These are phyloP conservation scores for Bergia puertoricense DNA, from an alignment of 92 coral and sea anemone genomes.

Conservation along the genomic window DNA sequence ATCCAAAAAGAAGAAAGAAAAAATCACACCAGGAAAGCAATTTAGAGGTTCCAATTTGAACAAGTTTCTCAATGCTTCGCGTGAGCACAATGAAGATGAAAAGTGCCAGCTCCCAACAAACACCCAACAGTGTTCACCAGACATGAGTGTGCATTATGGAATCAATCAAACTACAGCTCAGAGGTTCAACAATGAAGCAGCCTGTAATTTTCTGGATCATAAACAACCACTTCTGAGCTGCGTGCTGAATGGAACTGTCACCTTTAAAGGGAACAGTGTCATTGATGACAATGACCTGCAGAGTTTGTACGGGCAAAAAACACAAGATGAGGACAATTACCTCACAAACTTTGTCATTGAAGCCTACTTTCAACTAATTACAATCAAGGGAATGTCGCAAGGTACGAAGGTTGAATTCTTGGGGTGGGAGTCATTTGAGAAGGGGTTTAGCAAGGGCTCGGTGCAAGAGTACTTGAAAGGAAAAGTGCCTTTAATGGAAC, in stretches of 20 bases:
- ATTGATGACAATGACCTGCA: not conserved
- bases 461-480: not conserved
- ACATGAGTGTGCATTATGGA: too few species aligned
- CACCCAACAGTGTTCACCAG: too few species aligned
- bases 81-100: too few species aligned
- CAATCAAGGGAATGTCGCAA: not conserved
- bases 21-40: too few species aligned
- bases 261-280: constrained; percentile 46
- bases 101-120: too few species aligned
- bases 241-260: constrained; percentile 52
- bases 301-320: constrained; percentile 41
- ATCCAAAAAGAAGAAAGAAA: too few species aligned
- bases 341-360: constrained; percentile 66
- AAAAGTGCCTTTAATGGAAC: constrained; percentile 43
- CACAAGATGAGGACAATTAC: constrained; percentile 50
- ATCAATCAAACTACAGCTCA: too few species aligned
- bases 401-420: not conserved
- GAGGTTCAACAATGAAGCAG: too few species aligned
- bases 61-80: too few species aligned
- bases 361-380: constrained; percentile 39
- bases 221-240: constrained; percentile 53
- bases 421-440: constrained; percentile 49
- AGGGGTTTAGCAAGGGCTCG: not conserved
- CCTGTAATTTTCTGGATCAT: not conserved
- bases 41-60: too few species aligned